Base-by-base conservation (phyloP, 2,888 invertebrate species). In the Amblyjoppa proteus region DNA sequence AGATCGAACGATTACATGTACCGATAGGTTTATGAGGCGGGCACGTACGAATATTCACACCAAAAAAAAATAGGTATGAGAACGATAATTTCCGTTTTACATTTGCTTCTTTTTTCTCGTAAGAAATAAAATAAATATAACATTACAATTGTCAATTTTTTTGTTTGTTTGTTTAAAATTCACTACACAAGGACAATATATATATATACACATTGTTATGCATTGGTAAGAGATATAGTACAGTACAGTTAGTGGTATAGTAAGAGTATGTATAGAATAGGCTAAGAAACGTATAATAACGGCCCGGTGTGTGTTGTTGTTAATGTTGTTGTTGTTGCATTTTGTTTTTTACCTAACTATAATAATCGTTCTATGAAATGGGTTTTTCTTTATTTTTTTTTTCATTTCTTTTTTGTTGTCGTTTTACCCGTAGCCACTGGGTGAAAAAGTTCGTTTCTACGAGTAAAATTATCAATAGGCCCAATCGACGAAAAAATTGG, bases 221-320 rank as follows among this genome's bases (percentile, higher is more conserved):
- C 90, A 91, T 91, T 90, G 90, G 89, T 92, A 91, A 93, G 91
- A 91, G 91, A 92, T 89, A 90, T 91, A 92, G 89, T 92, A 92
- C 90, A 91, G 89, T 92, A 92, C 91, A 91, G 90, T 92, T 90
- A 92, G 89, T 87, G 79, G 61, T 89, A 90, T 91, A 91, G 90
- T 90, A 90, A 64, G 89, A 91, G 90, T 92, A 90, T 88, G 89
- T 89, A 91, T 90, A 92, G 91, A 91, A 91, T 92, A 92, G 89
- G 89, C 91, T 92, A 93, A 90, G 64, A 92, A 92, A 92, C 91
- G 89, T 91, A 89, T 90, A 64, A 87, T 90, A 90, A 90, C 88
- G 88, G 87, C 91, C 89, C 88, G 88, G 88, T 90, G 66, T 89
- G 89, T 79, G 51, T 81, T 81, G 53, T 64, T 73, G 73, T 87